These are phyloP conservation scores for Leptodirus hochenwartii DNA, from an alignment of 2,888 invertebrate species.

Conservation along the genomic window DNA sequence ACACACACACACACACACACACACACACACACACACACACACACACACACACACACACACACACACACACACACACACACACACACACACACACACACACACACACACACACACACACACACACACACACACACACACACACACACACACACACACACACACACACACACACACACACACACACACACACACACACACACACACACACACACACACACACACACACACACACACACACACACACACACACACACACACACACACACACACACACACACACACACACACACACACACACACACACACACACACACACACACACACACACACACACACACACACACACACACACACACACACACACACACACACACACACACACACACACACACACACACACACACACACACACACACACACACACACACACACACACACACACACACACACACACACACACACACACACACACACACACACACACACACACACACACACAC, in stretches of 20 bases:
- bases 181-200: constrained; percentile 5
- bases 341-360: too few relatives aligned
- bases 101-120: constrained; percentile 7
- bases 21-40: constrained; percentile 7
- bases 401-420: constrained; percentile 7
- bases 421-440: constrained; percentile 6
- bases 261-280: constrained; percentile 3
- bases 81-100: constrained; percentile 7
- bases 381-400: constrained; percentile 2
- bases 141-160: constrained; percentile 6
- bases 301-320: constrained; percentile 3
- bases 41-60: constrained; percentile 7
- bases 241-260: constrained; percentile 4
- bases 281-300: constrained; percentile 4
- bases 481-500: constrained; percentile 7
- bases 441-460: constrained; percentile 6
- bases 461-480: constrained; percentile 6
- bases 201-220: constrained; percentile 4
- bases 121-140: constrained; percentile 7
- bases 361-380: too few relatives aligned
- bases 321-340: too few relatives aligned
- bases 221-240: constrained; percentile 3
- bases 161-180: constrained; percentile 7
- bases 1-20: constrained; percentile 7
- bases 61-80: constrained; percentile 7